Percentiles rank a stretch among this genome's conserved stretches.
phyloP scores from a whole-genome alignment of 2,797 vertebrate genomes.

The Thunnus albacares region DNA sequence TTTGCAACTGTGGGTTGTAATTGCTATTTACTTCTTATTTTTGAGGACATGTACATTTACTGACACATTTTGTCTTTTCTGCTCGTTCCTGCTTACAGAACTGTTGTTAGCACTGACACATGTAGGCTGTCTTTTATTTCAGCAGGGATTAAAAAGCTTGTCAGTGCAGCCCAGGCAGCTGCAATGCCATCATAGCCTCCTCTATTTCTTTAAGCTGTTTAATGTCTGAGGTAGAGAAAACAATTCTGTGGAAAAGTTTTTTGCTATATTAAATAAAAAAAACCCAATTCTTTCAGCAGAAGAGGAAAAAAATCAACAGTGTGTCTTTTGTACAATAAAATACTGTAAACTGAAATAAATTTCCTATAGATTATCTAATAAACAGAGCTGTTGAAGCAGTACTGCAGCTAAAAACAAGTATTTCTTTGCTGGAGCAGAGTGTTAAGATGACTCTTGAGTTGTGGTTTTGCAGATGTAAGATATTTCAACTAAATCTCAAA shows the following conservation, averaged over 20 bases:
- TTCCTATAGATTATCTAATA: background rate
- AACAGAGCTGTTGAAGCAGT: background rate
- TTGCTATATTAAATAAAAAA: background rate
- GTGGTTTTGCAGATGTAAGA: background rate
- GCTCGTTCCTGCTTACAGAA: slow-evolving; percentile 19
- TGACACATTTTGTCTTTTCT: slow-evolving; percentile 1
- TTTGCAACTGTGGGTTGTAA: slow-evolving; percentile 10
- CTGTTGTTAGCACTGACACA: slow-evolving; percentile 5
- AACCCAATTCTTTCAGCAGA: background rate
- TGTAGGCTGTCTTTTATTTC: slow-evolving; percentile 13
- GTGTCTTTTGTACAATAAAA: background rate
- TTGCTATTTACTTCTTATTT: background rate
- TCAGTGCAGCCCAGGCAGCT: background rate
- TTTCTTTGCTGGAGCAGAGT: background rate
- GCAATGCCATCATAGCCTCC: background rate
- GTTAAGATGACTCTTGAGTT: background rate
- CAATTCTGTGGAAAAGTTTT: background rate
- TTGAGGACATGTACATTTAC: background rate
- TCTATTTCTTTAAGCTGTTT: background rate
- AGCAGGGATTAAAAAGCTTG: slow-evolving; percentile 19
- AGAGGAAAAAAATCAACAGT: background rate
- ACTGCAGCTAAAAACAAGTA: background rate
- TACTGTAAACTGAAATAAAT: background rate
- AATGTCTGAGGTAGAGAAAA: background rate
- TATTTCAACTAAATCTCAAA: background rate